Conservation (phyloP, 1,140 invertebrate species). For the Cotesia glomerata region DNA sequence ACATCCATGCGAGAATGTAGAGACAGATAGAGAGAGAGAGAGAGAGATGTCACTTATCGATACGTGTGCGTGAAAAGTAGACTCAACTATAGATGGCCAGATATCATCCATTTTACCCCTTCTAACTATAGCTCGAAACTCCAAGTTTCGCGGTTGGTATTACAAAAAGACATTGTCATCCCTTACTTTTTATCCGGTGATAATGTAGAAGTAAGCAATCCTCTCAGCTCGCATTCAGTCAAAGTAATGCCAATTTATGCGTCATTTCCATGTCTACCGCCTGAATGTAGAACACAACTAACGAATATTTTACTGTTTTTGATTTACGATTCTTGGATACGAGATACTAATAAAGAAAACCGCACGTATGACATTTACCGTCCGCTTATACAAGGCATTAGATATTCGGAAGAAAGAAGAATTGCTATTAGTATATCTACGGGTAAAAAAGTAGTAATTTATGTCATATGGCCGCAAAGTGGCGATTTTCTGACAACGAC, state of each 20-base stretch:
- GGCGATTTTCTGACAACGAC: no score
- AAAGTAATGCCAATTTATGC: conserved; percentile 44
- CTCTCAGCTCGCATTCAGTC: background rate
- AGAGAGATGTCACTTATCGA: no score
- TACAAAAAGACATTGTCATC: background rate
- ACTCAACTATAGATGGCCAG: no score
- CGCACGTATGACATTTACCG: conserved; percentile 20
- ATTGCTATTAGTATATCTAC: conserved; percentile 23
- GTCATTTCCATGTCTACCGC: conserved; percentile 40
- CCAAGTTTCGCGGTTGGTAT: no score
- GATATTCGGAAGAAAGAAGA: conserved; percentile 18
- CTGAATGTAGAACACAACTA: conserved; percentile 32
- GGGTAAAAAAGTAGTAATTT: conserved; percentile 18
- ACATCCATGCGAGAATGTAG: no score
- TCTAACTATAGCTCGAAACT: no score
- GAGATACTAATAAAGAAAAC: conserved; percentile 31
- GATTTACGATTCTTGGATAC: conserved; percentile 40
- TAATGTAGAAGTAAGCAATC: background rate
- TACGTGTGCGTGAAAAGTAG: no score
- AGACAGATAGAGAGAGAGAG: no score
- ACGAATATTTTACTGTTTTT: conserved; percentile 41
- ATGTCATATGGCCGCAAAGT: no score
- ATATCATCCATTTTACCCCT: no score
- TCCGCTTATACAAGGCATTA: conserved; percentile 31
- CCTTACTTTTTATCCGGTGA: background rate